Conservation (phyloP, 2,888 invertebrate species). For the Dexiosoma caninum region DNA sequence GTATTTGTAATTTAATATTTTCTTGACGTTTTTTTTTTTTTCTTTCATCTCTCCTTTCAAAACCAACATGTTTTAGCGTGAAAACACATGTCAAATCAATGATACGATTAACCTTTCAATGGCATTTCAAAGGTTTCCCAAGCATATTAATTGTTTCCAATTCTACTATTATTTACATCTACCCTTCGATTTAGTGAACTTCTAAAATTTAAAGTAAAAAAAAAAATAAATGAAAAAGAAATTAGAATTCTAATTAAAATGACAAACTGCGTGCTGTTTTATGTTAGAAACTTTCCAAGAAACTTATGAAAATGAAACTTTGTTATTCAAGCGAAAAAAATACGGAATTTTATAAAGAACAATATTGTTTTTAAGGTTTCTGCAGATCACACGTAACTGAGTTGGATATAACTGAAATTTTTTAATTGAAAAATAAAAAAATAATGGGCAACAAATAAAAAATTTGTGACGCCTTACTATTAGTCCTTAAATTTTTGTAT, state of each 20-base stretch:
- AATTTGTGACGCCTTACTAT: too few relatives aligned
- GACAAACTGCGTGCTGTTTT: slow-evolving; percentile 2
- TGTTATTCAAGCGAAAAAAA: neutral
- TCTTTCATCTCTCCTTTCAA: neutral
- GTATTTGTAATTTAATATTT: slow-evolving; percentile 55
- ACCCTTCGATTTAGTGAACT: neutral
- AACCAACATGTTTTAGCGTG: slow-evolving; percentile 47
- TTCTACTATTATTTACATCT: neutral
- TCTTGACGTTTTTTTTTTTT: slow-evolving; percentile 10
- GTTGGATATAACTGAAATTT: too few relatives aligned
- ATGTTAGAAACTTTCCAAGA: too few relatives aligned
- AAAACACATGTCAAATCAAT: slow-evolving; percentile 63
- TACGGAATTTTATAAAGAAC: neutral
- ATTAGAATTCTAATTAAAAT: slow-evolving; percentile 27
- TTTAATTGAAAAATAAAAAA: too few relatives aligned
- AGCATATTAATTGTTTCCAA: neutral
- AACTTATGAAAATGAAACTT: too few relatives aligned
- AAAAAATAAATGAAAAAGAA: neutral
- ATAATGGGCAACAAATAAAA: too few relatives aligned
- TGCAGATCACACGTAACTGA: too few relatives aligned
- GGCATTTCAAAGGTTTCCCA: slow-evolving; percentile 43
- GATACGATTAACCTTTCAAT: slow-evolving; percentile 57
- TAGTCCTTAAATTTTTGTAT: too few relatives aligned
- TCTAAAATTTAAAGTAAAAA: neutral
- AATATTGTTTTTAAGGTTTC: slow-evolving; percentile 3